A percentile compares a stretch with the other conserved stretches of the same genome.
These are phyloP conservation scores for Hirtodrosophila confusa DNA, from an alignment of 2,888 invertebrate genomes.

Conservation along the genomic window DNA sequence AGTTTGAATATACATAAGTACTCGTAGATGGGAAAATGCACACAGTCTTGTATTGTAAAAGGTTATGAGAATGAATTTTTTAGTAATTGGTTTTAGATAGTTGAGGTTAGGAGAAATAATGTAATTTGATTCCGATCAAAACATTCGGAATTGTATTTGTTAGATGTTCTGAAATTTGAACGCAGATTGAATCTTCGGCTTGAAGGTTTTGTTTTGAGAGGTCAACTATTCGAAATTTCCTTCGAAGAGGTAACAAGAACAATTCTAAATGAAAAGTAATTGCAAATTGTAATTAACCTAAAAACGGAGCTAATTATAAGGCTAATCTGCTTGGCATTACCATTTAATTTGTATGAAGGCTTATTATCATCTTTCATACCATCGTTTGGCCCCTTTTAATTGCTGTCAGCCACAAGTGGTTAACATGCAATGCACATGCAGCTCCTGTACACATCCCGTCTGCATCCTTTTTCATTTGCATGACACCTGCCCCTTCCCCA, in stretches of 20 bases:
- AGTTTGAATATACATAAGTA: not conserved
- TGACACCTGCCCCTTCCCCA: slow-evolving; percentile 34
- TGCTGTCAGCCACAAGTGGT: slow-evolving; percentile 30
- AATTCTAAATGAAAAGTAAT: not conserved
- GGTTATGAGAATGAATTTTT: not conserved
- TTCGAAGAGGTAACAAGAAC: not conserved
- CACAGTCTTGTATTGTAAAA: not conserved
- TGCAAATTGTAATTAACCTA: no score
- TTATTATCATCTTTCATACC: slow-evolving; percentile 1
- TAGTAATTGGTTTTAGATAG: not conserved
- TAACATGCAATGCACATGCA: slow-evolving; percentile 31
- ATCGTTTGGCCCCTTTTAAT: slow-evolving; percentile 12
- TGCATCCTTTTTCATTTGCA: slow-evolving; percentile 29
- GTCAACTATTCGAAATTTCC: no score
- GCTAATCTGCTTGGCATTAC: slow-evolving; percentile 16
- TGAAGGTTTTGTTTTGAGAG: no score
- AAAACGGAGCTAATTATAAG: slow-evolving; percentile 18
- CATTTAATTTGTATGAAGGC: not conserved
- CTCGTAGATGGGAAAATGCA: slow-evolving; percentile 1
- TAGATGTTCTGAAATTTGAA: no score
- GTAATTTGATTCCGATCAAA: no score
- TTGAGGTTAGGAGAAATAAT: no score
- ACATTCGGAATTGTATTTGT: no score
- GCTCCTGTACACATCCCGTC: slow-evolving; percentile 12
- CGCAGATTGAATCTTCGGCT: no score